Percentiles rank a stretch among this genome's conserved stretches.
Evolutionary conservation across 2,113 vertebrate species (phyloP).

Genomic region (Lepisosteus osseus): DNA sequence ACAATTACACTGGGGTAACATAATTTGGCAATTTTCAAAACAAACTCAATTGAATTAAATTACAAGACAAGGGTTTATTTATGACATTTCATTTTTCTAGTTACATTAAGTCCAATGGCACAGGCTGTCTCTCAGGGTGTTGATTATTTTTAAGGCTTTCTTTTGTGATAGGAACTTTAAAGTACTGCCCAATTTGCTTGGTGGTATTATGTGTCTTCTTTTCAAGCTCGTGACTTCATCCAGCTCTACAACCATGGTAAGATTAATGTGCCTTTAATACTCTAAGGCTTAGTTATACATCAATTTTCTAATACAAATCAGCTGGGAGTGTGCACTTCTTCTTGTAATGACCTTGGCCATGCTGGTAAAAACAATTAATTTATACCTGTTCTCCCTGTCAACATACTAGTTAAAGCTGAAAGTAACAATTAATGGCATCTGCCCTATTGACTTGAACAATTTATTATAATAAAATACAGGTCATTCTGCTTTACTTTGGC

Average conservation of each 20-base stretch:
- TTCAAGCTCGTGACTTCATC: constrained; percentile 18
- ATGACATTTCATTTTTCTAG: no score
- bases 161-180: background rate
- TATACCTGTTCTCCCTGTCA: constrained; percentile 3
- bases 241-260: constrained; percentile 15
- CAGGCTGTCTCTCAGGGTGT: background rate
- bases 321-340: constrained; percentile 4
- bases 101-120: background rate
- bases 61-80: no score
- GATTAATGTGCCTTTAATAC: constrained; percentile 25
- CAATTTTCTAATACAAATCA: constrained; percentile 22
- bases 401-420: constrained; percentile 18
- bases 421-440: constrained; percentile 18
- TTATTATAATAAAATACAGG: constrained; percentile 20
- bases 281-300: constrained; percentile 12
- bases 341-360: constrained; percentile 30
- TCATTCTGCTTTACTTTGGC: constrained; percentile 6
- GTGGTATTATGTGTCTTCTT: constrained; percentile 3
- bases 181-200: background rate
- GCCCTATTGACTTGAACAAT: background rate
- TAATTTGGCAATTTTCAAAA: no score
- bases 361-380: constrained; percentile 22
- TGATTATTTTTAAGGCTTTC: background rate
- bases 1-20: no score
- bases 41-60: no score